Base-by-base conservation (phyloP, 2,888 invertebrate genomes). In the Globia sparganii region DNA sequence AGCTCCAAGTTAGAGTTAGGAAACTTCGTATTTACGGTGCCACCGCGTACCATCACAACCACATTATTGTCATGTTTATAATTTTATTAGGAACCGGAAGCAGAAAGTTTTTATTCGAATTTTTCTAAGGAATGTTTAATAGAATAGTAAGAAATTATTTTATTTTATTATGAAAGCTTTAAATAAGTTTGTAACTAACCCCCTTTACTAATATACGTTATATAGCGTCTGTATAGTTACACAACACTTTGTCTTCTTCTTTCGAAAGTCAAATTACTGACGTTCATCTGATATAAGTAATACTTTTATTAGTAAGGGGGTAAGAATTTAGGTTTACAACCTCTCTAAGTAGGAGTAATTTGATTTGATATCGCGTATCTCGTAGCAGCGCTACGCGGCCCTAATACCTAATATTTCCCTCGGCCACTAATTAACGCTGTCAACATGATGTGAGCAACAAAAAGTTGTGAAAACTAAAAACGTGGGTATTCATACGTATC, bases 41-140 rank as follows among this genome's bases (percentile, higher is more conserved):
- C 86, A 86, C 75, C 77, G 80, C 85, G 90, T 91, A 87, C 86
- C 88, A 83, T 68, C 80, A 74, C 69, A 56, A 68, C 69, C 53
- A 75, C 61, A 82, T 81, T 83, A 81, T 67, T 72, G n/a, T 67
- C 81, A 78, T 80, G 78, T 78, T 87, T 81, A 72, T 68, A 72
- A 80, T 81, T 77, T 85, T 83, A 81, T 82, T 71, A 66, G 21
- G 37, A 78, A 59, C 49, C 56, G 64, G 82, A 85, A 72, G 62
- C 67, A 49, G 37, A 71, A 78, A 84, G 72, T 81, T 80, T 71
- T 72, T 69, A 78, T 79, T 77, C 37, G 15, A 59, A 65, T 69
- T n/a, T 56, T 56, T 56, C 53, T 56, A 56, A n/a, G n/a, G 53
- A n/a, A n/a, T n/a, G 72, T 43, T 72, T 62, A 49, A 59, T 69